Base-by-base conservation (phyloP, 2,113 vertebrate species). In the Coreoperca whiteheadi region DNA sequence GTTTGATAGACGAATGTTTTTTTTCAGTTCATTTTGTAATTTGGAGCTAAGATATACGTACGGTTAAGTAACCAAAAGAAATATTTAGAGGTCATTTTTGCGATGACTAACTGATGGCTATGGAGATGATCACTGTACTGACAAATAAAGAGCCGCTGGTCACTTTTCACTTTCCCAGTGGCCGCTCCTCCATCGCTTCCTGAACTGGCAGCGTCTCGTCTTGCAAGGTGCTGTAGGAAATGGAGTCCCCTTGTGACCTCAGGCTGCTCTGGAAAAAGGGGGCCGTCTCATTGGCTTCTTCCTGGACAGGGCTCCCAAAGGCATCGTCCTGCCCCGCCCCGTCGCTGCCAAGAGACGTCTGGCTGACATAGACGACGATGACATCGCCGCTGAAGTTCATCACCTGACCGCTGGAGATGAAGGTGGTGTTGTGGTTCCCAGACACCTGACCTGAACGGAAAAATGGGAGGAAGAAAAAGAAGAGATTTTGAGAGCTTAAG, bases 301-400 rank as follows among this genome's bases (percentile, higher is more conserved):
- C 98, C 92, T 99, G 98, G 66, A 98, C 97, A 0, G 98, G 97
- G 89, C 94, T 96, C 32, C 96, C 95, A 53, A 97, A 95, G 0
- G 94, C 95, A 74, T 96, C 96, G 1, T 95, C 95, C 0, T 89
- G 85, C 0, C 60, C 90, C 2, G 9, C 82, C 10, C 93, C 94
- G 0, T 95, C 88, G 1, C 96, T 94, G 76, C 96, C 96, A 30
- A 96, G 95, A 50, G 97, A 98, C 43, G 95, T 96, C 72, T 97
- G 97, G 89, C 97, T 97, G 89, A 99, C 96, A 28, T 98, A 98
- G 76, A 99, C 97, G 41, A 99, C 96, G 41, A 99, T 98, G 92
- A 99, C 97, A 41, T 99, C 98, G 0, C 97, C 97, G 77, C 97
- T 98, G 94, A 99, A 98, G 94, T 99, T 99, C 98, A 99, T 99